Conservation (phyloP, 53 echinoderm and acorn worm genomes). For the Echinarachnius parma region DNA sequence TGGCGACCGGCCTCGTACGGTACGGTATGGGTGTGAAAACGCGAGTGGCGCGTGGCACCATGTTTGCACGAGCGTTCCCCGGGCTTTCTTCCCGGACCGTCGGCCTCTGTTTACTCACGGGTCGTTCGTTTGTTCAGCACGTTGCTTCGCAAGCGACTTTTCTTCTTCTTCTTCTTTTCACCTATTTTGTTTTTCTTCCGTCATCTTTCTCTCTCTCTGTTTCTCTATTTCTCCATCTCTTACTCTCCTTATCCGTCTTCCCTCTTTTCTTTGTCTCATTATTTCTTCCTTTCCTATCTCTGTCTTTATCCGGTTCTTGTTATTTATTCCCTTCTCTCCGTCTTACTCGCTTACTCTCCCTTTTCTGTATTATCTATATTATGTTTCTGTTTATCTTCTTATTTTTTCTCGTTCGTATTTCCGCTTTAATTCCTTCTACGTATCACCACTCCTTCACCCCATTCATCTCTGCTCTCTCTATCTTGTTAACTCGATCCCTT, state of each 20-base stretch:
- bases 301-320: neutral
- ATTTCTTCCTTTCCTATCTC: neutral
- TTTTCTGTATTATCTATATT: no score
- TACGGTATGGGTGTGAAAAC: no score
- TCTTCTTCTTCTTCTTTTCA: neutral
- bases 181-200: neutral
- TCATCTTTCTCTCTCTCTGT: neutral
- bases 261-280: neutral
- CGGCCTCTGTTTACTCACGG: constrained; percentile 35
- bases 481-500: neutral
- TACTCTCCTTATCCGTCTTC: neutral
- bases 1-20: no score
- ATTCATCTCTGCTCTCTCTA: neutral
- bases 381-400: no score
- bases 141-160: constrained; percentile 25
- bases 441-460: neutral
- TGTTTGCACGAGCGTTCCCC: constrained; percentile 10
- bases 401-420: neutral
- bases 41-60: constrained; percentile 17
- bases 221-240: neutral
- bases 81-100: constrained; percentile 18
- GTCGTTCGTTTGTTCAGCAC: constrained; percentile 35
- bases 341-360: neutral
- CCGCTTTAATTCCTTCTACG: neutral
- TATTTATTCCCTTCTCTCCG: neutral